These are phyloP conservation scores for Resseliella maxima DNA, from an alignment of 2,888 invertebrate species.

Conservation along the genomic window DNA sequence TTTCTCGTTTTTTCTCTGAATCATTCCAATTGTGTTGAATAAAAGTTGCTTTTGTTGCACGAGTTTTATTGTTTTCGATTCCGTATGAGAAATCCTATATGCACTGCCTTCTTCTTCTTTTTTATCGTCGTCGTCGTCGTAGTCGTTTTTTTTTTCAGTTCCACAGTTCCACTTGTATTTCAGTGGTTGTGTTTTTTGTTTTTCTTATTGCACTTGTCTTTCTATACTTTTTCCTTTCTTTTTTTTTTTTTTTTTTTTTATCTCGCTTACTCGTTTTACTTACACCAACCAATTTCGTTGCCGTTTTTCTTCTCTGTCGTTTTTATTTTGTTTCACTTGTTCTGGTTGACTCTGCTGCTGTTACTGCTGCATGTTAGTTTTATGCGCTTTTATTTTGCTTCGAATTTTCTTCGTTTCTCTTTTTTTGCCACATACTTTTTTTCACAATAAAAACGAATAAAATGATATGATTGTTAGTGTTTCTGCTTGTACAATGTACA, in stretches of 20 bases:
- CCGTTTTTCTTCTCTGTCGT: too few species aligned
- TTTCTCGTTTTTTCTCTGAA: not conserved
- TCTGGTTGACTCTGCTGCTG: too few species aligned
- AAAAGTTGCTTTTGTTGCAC: constrained; percentile 15
- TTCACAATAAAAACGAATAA: not conserved
- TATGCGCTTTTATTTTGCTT: not conserved
- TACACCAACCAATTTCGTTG: constrained; percentile 44
- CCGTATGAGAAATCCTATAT: constrained; percentile 34
- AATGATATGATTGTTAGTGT: constrained; percentile 26
- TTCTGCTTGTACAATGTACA: not conserved
- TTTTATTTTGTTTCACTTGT: too few species aligned
- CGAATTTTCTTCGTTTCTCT: too few species aligned
- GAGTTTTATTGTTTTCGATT: constrained; percentile 41
- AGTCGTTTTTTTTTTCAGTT: too few species aligned
- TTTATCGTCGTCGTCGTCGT: not conserved
- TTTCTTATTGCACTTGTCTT: not conserved
- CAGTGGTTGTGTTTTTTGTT: not conserved
- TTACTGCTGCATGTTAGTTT: constrained; percentile 1
- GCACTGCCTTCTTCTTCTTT: constrained; percentile 28
- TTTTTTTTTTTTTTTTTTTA: not conserved
- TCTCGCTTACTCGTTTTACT: not conserved
- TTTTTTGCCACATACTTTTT: not conserved
- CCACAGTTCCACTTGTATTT: constrained; percentile 25
- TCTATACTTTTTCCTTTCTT: not conserved
- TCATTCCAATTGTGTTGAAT: not conserved